Percentiles rank a stretch among this genome's conserved stretches.
These are phyloP conservation scores for Metellina segmentata DNA, from an alignment of 2,888 invertebrate species.

Conservation along the genomic window DNA sequence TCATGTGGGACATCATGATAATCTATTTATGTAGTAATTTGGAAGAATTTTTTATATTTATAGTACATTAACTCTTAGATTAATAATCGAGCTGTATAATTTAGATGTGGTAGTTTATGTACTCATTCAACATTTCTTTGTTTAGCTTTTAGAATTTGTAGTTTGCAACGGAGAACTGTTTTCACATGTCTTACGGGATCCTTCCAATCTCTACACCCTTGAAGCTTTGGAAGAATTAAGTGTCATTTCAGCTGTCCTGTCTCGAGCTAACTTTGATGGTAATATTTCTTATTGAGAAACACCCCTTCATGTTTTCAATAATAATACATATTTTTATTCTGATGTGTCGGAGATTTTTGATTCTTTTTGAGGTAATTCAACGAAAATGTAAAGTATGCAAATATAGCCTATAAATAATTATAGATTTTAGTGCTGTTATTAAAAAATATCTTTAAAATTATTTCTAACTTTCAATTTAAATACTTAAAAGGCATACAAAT, in stretches of 20 bases:
- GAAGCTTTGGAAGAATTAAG: slow-evolving; percentile 69
- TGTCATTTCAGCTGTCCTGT: slow-evolving; percentile 73
- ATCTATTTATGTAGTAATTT: background rate
- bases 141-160: slow-evolving; percentile 73
- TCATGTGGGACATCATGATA: background rate
- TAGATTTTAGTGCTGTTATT: too few relatives aligned
- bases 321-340: too few relatives aligned
- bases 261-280: slow-evolving; percentile 74
- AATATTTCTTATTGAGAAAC: background rate
- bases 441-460: too few relatives aligned
- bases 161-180: slow-evolving; percentile 72
- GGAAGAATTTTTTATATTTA: background rate
- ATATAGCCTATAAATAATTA: too few relatives aligned
- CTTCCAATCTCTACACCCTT: slow-evolving; percentile 54
- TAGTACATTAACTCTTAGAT: background rate
- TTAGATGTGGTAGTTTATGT: background rate
- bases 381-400: too few relatives aligned
- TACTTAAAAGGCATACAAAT: too few relatives aligned
- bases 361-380: too few relatives aligned
- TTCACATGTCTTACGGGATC: slow-evolving; percentile 69
- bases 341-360: too few relatives aligned
- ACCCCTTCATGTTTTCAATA: too few relatives aligned
- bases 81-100: background rate
- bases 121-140: background rate
- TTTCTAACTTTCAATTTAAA: too few relatives aligned